phyloP scores from a whole-genome alignment of 2,797 vertebrate species.

The Rhinogobio ventralis region DNA sequence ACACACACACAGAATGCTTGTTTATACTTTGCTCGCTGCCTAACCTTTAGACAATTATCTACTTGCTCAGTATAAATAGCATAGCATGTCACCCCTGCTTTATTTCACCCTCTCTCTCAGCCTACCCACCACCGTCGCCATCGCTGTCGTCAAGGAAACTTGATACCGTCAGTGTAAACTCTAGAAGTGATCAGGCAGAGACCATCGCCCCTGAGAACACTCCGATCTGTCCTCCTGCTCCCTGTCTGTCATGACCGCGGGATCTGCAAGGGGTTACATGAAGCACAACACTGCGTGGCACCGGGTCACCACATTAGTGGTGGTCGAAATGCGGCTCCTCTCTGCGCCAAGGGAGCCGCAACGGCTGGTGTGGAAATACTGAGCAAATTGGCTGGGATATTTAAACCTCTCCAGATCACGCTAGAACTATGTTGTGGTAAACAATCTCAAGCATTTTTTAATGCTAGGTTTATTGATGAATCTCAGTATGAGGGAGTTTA shows the following conservation, averaged over 20 bases:
- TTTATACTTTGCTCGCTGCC: conserved; percentile 64
- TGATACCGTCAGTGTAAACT: conserved; percentile 68
- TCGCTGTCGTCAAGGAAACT: conserved; percentile 66
- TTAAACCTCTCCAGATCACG: conserved; percentile 50
- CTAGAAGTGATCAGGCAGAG: conserved; percentile 68
- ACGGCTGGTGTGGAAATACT: conserved; percentile 60
- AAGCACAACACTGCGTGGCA: conserved; percentile 53
- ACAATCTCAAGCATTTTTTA: conserved; percentile 51
- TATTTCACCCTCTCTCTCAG: conserved; percentile 65
- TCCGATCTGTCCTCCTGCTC: conserved; percentile 3
- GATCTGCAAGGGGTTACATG: conserved; percentile 60
- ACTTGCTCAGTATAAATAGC: conserved; percentile 71
- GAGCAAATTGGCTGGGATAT: conserved; percentile 51
- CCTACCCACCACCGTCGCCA: conserved; percentile 57
- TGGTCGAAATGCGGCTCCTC: conserved; percentile 12
- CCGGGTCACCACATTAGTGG: conserved; percentile 50
- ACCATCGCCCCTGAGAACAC: conserved; percentile 53
- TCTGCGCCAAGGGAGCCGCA: conserved; percentile 22
- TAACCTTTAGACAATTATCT: conserved; percentile 76
- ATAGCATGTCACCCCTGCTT: conserved; percentile 69
- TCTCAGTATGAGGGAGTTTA: conserved; percentile 64
- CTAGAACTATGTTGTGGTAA: conserved; percentile 60
- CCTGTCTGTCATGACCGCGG: conserved; percentile 29
- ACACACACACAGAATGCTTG: conserved; percentile 52
- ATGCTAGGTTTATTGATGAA: conserved; percentile 67